Evolutionary conservation across 2,113 vertebrate genomes (phyloP).

Genomic region (Ellobius talpinus): DNA sequence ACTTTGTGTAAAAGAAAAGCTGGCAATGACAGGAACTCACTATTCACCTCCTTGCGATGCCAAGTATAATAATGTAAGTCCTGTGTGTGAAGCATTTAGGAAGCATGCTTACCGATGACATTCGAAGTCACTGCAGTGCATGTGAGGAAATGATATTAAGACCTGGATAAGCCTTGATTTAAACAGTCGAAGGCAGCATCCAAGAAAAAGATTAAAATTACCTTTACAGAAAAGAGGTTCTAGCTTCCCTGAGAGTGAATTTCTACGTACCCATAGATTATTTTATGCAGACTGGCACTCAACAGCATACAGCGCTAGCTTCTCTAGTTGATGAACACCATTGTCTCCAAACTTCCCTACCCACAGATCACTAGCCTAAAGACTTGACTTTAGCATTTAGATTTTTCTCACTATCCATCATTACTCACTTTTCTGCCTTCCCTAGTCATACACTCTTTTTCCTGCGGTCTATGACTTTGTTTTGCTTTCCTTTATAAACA

Average conservation of each 20-base stretch:
- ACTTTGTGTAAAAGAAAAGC: constrained; percentile 55
- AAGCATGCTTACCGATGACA: constrained; percentile 46
- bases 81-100: constrained; percentile 1
- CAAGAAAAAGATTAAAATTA: constrained; percentile 57
- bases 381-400: background rate
- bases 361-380: background rate
- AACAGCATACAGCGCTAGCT: background rate
- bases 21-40: constrained; percentile 25
- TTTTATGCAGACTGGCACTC: constrained; percentile 26
- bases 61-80: constrained; percentile 60
- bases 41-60: background rate
- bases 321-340: background rate
- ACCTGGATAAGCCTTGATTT: constrained; percentile 49
- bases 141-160: constrained; percentile 54
- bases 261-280: constrained; percentile 32
- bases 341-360: constrained; percentile 21
- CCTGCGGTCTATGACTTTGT: background rate
- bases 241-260: background rate
- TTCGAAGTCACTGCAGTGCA: constrained; percentile 29
- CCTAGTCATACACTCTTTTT: background rate
- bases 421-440: background rate
- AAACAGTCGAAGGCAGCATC: constrained; percentile 22
- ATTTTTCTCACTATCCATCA: background rate
- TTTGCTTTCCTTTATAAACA: constrained; percentile 6
- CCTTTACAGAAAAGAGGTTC: constrained; percentile 18